Evolutionary conservation across 2,888 invertebrate species (phyloP).

Genomic region (Carcina quercana): DNA sequence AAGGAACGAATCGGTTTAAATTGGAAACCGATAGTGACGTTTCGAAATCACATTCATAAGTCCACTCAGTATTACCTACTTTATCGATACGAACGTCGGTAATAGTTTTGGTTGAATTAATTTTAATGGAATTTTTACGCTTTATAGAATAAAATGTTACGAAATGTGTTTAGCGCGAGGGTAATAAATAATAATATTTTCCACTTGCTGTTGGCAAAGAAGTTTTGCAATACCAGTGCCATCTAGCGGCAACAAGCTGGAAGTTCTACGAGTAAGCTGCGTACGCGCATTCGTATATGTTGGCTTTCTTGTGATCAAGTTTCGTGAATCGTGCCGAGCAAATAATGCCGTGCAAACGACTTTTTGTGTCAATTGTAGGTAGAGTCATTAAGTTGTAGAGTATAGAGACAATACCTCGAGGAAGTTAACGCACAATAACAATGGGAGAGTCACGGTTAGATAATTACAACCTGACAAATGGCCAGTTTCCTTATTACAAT

Average conservation of each 20-base stretch:
- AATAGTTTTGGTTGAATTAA: conserved; percentile 72
- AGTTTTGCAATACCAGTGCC: conserved; percentile 35
- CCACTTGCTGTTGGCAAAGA: conserved; percentile 18
- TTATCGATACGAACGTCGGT: conserved; percentile 70
- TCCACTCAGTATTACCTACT: conserved; percentile 66
- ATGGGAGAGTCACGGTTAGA: conserved; percentile 54
- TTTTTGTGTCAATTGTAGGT: conserved; percentile 24
- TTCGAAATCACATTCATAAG: conserved; percentile 74
- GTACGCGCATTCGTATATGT: conserved; percentile 60
- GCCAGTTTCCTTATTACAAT: conserved; percentile 56
- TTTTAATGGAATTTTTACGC: conserved; percentile 72
- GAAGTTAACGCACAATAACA: conserved; percentile 56
- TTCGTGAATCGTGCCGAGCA: conserved; percentile 9
- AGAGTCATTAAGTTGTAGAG: conserved; percentile 41
- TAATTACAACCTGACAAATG: conserved; percentile 51
- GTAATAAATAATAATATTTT: conserved; percentile 51
- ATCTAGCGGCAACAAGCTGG: conserved; percentile 41
- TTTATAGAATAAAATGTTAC: conserved; percentile 70
- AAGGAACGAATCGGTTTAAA: conserved; percentile 74
- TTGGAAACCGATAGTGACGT: conserved; percentile 74
- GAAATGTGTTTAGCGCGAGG: conserved; percentile 61
- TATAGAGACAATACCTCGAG: conserved; percentile 46
- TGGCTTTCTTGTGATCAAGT: conserved; percentile 26
- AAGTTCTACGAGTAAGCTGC: conserved; percentile 28
- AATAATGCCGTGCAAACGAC: conserved; percentile 6